Base-by-base conservation (phyloP, 2,888 invertebrate species). In the Frankliniella fusca region DNA sequence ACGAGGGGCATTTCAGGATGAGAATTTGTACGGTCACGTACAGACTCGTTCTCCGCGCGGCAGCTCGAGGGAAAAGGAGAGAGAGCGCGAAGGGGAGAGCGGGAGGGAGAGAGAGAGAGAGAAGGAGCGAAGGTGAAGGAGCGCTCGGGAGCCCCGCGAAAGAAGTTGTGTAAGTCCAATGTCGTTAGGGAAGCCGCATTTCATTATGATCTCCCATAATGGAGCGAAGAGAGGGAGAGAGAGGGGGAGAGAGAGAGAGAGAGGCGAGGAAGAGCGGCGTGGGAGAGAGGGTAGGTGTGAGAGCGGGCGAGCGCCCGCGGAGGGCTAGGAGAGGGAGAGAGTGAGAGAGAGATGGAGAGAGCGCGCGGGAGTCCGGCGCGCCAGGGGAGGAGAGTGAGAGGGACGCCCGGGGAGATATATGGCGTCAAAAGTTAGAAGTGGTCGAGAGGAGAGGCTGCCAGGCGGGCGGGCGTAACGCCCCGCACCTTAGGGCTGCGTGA, bases 151-250 rank as follows among this genome's bases (percentile, higher is more conserved):
- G 81, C 27, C 20, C 15, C 38, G 23, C 23, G 23, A 27, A 27
- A 76, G 70, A 76, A 76, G 70, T 76, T 76, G 70, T 23, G 70
- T 27, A 76, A 76, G 70, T 76, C 70, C 70, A 76, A 76, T 76
- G 70, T 76, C 70, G 70, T 76, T 76, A 76, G 70, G 70, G 23
- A 76, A 27, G 11, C 70, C 70, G 70, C 70, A 76, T 76, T 76
- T 76, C 70, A 76, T 27, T 76, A 27, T 76, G 27, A 76, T 27
- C 70, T 76, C 23, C 70, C 70, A 76, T 76, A 27, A 76, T 76
- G 70, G 27, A 76, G 70, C 27, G 70, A 27, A 23, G 70, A 70
- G 23, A 54, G 3, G 18, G 54, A 7, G 7, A 70, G 70, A 70
- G 23, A 70, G 23, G 20, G 9, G 70, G 70, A 70, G 70, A 23